Base-by-base conservation (phyloP, 2,888 invertebrate species). In the Itoplectis maculator region DNA sequence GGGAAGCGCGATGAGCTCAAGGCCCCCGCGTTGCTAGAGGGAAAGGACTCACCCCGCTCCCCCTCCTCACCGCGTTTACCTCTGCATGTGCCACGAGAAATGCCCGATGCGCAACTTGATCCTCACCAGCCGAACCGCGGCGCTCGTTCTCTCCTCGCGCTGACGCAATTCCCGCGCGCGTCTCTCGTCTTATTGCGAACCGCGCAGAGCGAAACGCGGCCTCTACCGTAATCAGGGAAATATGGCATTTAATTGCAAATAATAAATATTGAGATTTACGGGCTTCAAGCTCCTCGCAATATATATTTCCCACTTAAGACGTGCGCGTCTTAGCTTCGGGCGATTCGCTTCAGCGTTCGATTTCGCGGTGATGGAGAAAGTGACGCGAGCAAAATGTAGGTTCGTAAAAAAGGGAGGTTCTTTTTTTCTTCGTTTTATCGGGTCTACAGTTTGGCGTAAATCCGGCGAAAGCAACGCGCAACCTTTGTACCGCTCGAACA, bases 11-110 rank as follows among this genome's bases (percentile, higher is more conserved):
- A 20, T 42, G 49, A 20, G 35, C 51, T 68, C 76, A 76, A 76
- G 76, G 76, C 66, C 76, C 76, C 37, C n/a, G n/a, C 51, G 40
- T 37, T n/a, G 23, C 51, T 51, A 59, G 68, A 76, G 76, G 37
- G 76, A 76, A 76, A 76, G 76, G 66, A 56, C 45, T 75, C 29
- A n/a, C n/a, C n/a, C n/a, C n/a, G n/a, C n/a, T n/a, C n/a, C n/a
- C n/a, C n/a, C n/a, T n/a, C 40, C 40, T 40, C 37, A 51, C 45
- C 29, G 18, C 68, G 45, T 76, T 68, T 49, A 68, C 68, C 59
- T 56, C 45, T 45, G 7, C 35, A 56, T 68, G 42, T 11, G 18
- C n/a, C n/a, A n/a, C 49, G 65, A 54, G 66, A 59, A 47, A 68
- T 23, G 56, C 35, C 35, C 76, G 68, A 76, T 59, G 76, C 68